Conservation (phyloP, 2,797 vertebrate genomes). For the Brachyrhaphis roseni region DNA sequence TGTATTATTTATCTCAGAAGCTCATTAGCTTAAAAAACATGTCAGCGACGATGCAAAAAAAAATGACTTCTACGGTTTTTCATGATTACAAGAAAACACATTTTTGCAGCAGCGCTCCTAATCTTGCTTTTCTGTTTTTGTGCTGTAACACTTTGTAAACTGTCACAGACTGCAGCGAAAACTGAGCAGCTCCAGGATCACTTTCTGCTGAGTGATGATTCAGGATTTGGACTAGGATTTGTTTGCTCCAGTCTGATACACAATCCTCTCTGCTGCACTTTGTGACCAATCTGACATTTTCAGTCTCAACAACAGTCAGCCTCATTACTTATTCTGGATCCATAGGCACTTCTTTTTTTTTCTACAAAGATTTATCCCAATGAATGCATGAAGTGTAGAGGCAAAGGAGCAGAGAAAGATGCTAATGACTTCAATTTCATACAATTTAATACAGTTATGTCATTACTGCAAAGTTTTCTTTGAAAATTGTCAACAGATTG, state of each 20-base stretch:
- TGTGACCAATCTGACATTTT: slow-evolving; percentile 6
- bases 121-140: slow-evolving; percentile 12
- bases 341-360: background rate
- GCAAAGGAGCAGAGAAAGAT: background rate
- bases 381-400: background rate
- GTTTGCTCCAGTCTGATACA: slow-evolving; percentile 37
- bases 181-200: slow-evolving; percentile 30
- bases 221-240: slow-evolving; percentile 39
- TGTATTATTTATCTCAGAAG: slow-evolving; percentile 2
- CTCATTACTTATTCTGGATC: background rate
- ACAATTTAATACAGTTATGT: background rate
- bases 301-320: background rate
- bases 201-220: slow-evolving; percentile 54
- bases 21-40: background rate
- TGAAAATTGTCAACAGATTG: no score
- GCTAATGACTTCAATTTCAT: background rate
- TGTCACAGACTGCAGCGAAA: slow-evolving; percentile 37
- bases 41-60: slow-evolving; percentile 6
- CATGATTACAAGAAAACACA: slow-evolving; percentile 8
- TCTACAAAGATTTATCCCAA: background rate
- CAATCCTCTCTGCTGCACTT: slow-evolving; percentile 13
- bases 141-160: slow-evolving; percentile 24
- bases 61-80: slow-evolving; percentile 25
- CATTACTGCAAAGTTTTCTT: background rate
- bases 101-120: slow-evolving; percentile 10